A percentile compares a stretch with the other conserved stretches of the same genome.
Evolutionary conservation across 1,140 invertebrate genomes (phyloP).

Genomic region (Cecropterus lyciades): DNA sequence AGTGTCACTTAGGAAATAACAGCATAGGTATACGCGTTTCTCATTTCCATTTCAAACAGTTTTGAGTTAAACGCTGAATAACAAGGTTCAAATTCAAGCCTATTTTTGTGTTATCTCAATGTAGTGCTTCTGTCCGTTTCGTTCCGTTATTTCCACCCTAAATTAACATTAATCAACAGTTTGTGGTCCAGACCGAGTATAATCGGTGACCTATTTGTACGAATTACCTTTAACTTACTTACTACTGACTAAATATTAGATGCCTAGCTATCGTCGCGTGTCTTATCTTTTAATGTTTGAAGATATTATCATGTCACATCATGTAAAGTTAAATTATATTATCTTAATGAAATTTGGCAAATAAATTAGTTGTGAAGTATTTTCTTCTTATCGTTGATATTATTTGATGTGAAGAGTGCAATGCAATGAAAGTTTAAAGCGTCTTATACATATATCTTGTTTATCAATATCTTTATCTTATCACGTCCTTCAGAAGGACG

Average conservation of each 20-base stretch:
- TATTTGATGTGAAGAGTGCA: too few relatives aligned
- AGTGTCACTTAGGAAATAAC: not conserved
- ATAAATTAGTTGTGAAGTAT: too few relatives aligned
- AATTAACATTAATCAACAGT: constrained; percentile 25
- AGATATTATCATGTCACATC: not conserved
- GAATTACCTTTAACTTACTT: constrained; percentile 1
- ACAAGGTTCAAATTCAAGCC: not conserved
- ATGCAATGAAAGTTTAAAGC: too few relatives aligned
- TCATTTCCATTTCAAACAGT: not conserved
- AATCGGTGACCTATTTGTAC: constrained; percentile 16
- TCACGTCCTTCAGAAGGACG: too few relatives aligned
- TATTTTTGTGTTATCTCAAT: constrained; percentile 6
- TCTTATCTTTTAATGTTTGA: not conserved
- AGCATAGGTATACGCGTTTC: not conserved
- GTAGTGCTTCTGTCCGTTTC: constrained; percentile 2
- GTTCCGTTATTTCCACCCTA: constrained; percentile 19
- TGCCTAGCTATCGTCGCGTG: not conserved
- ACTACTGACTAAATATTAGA: not conserved
- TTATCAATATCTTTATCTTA: too few relatives aligned
- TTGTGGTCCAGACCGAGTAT: constrained; percentile 10
- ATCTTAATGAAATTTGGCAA: too few relatives aligned
- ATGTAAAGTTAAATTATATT: not conserved
- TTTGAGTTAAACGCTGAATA: not conserved
- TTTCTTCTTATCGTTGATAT: too few relatives aligned
- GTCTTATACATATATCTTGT: too few relatives aligned